Percentiles rank a stretch among this genome's conserved stretches.
Conservation (phyloP, 2,888 invertebrate species). For the Caenorhabditis becei region DNA sequence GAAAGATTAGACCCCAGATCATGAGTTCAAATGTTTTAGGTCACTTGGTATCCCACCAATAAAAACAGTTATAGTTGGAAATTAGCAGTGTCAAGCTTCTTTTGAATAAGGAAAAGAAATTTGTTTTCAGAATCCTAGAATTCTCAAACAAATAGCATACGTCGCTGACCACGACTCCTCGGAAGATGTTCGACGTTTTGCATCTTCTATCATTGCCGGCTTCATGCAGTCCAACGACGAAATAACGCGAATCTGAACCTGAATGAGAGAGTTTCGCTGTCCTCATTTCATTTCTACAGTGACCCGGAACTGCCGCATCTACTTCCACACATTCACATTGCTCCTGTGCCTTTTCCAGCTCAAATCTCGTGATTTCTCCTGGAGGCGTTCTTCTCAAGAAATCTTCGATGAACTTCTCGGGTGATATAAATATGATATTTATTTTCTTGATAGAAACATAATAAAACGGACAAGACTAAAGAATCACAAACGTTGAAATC, state of each 20-base stretch:
- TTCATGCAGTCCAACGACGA: slow-evolving; percentile 7
- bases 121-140: slow-evolving; percentile 58
- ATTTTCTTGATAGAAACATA: neutral
- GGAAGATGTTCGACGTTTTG: slow-evolving; percentile 44
- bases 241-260: slow-evolving; percentile 21
- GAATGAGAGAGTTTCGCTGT: neutral
- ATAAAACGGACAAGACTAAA: neutral
- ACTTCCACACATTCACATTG: neutral
- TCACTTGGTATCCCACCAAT: too few relatives aligned
- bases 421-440: too few relatives aligned
- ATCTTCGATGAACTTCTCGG: too few relatives aligned
- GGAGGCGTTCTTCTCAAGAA: too few relatives aligned
- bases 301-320: neutral
- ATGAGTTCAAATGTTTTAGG: too few relatives aligned
- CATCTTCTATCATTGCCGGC: slow-evolving; percentile 25
- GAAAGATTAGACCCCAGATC: too few relatives aligned
- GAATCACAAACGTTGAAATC: too few relatives aligned
- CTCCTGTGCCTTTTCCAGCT: neutral
- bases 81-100: too few relatives aligned
- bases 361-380: neutral
- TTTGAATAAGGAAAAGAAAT: neutral
- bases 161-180: slow-evolving; percentile 57
- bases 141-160: slow-evolving; percentile 57
- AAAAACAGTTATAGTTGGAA: too few relatives aligned
- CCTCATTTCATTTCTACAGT: neutral